These are phyloP conservation scores for Porites australiensis DNA, from an alignment of 64 coral and sea anemone genomes.

Conservation along the genomic window DNA sequence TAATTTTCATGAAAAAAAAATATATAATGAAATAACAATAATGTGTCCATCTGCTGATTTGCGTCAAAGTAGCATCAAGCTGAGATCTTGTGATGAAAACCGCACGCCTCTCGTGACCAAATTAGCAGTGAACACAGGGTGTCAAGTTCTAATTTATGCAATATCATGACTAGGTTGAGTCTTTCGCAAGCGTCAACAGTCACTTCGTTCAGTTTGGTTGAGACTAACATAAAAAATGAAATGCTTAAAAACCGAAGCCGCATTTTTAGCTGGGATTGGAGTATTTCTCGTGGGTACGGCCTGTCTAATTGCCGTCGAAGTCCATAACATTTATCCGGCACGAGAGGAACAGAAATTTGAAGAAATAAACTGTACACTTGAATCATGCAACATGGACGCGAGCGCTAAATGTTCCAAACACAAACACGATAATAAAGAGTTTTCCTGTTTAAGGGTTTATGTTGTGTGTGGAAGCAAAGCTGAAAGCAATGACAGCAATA, in stretches of 20 bases:
- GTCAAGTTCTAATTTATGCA: too few relatives aligned
- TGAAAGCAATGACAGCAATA: background rate
- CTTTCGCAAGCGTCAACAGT: background rate
- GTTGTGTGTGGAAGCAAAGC: slow-evolving; percentile 1
- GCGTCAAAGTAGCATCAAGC: too few relatives aligned
- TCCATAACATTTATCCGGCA: background rate
- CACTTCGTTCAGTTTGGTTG: background rate
- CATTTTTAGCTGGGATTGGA: background rate
- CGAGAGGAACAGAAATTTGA: slow-evolving; percentile 24
- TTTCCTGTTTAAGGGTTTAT: slow-evolving; percentile 17
- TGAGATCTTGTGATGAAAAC: too few relatives aligned
- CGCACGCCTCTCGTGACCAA: too few relatives aligned
- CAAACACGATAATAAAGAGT: background rate
- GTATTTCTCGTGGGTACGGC: slow-evolving; percentile 2
- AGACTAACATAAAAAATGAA: background rate
- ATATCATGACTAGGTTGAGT: too few relatives aligned
- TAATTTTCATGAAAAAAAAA: too few relatives aligned
- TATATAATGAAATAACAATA: too few relatives aligned
- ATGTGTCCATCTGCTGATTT: too few relatives aligned
- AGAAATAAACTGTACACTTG: slow-evolving; percentile 36
- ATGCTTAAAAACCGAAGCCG: slow-evolving; percentile 1
- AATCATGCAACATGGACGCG: background rate
- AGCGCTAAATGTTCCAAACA: slow-evolving; percentile 16
- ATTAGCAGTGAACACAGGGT: too few relatives aligned
- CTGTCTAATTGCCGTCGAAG: background rate